These are phyloP conservation scores for Rhea americana DNA, from an alignment of 2,113 vertebrate species.

Conservation along the genomic window DNA sequence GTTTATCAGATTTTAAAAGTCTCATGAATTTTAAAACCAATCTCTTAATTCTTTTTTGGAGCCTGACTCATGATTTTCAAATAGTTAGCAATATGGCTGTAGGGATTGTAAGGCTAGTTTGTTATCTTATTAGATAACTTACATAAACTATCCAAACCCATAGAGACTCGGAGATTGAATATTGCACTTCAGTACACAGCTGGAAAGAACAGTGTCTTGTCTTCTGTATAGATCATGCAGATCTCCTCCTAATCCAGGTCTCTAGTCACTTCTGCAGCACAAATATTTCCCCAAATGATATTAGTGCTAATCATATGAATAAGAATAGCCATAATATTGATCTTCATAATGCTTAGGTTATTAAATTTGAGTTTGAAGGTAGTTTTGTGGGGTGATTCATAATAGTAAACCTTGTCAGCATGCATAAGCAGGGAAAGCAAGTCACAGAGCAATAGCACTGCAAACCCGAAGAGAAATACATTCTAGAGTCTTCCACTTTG, in stretches of 20 bases:
- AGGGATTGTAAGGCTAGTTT: slow-evolving; percentile 52
- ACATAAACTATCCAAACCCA: slow-evolving; percentile 37
- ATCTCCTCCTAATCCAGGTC: slow-evolving; percentile 40
- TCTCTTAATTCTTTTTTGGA: slow-evolving; percentile 62
- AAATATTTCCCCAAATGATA: slow-evolving; percentile 54
- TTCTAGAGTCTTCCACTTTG: slow-evolving; percentile 29
- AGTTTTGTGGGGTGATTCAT: slow-evolving; percentile 49
- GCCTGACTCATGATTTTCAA: slow-evolving; percentile 67
- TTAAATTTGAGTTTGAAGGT: slow-evolving; percentile 66
- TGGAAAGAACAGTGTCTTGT: not conserved
- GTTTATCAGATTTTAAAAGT: slow-evolving; percentile 64
- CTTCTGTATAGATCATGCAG: not conserved
- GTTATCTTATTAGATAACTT: slow-evolving; percentile 58
- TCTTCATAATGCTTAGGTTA: slow-evolving; percentile 61
- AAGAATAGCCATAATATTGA: slow-evolving; percentile 60
- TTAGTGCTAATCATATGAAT: slow-evolving; percentile 64
- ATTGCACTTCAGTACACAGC: slow-evolving; percentile 20
- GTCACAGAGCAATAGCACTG: slow-evolving; percentile 37
- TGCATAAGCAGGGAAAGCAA: slow-evolving; percentile 53
- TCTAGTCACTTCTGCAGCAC: slow-evolving; percentile 40
- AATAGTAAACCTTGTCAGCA: slow-evolving; percentile 27
- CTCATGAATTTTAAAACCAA: slow-evolving; percentile 68
- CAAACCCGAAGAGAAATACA: slow-evolving; percentile 28
- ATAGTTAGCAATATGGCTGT: slow-evolving; percentile 49
- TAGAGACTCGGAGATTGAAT: slow-evolving; percentile 11